Evolutionary conservation across 2,888 invertebrate genomes (phyloP).

Genomic region (Rhagonycha lutea): DNA sequence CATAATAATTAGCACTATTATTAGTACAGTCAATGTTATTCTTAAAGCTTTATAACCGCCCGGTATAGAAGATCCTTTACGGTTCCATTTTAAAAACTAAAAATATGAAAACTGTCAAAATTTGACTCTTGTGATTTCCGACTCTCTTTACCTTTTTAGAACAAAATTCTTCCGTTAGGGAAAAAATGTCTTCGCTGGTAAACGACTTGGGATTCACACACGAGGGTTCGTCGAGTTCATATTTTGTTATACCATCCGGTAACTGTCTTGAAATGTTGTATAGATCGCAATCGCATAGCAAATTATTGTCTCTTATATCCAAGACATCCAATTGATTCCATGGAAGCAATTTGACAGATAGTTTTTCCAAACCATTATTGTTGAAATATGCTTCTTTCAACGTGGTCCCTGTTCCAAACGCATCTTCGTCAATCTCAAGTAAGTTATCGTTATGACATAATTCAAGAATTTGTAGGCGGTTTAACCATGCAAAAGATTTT

Average conservation of each 20-base stretch:
- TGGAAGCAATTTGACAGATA: conserved; percentile 59
- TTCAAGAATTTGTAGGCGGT: conserved; percentile 43
- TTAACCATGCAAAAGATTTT: conserved; percentile 45
- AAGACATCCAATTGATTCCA: conserved; percentile 62
- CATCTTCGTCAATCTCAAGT: conserved; percentile 61
- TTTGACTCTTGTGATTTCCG: neutral
- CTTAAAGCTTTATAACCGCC: conserved; percentile 31
- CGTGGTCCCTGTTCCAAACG: conserved; percentile 55
- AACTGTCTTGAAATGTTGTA: conserved; percentile 46
- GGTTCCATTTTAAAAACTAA: conserved; percentile 3
- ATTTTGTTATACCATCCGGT: conserved; percentile 37
- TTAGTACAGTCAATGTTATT: conserved; percentile 35
- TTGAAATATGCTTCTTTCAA: conserved; percentile 59
- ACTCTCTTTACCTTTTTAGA: conserved; percentile 9
- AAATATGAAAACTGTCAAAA: neutral
- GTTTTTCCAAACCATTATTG: conserved; percentile 62
- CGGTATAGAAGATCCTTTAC: conserved; percentile 35
- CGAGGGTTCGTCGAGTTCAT: conserved; percentile 40
- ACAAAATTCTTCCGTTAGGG: conserved; percentile 18
- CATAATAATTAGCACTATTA: conserved; percentile 5
- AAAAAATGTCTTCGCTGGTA: conserved; percentile 8
- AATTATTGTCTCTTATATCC: conserved; percentile 65
- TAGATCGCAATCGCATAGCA: conserved; percentile 66
- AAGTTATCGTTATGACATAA: conserved; percentile 44
- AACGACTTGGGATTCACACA: conserved; percentile 43